Base-by-base conservation (phyloP, 2,113 vertebrate species). In the Sus scrofa region DNA sequence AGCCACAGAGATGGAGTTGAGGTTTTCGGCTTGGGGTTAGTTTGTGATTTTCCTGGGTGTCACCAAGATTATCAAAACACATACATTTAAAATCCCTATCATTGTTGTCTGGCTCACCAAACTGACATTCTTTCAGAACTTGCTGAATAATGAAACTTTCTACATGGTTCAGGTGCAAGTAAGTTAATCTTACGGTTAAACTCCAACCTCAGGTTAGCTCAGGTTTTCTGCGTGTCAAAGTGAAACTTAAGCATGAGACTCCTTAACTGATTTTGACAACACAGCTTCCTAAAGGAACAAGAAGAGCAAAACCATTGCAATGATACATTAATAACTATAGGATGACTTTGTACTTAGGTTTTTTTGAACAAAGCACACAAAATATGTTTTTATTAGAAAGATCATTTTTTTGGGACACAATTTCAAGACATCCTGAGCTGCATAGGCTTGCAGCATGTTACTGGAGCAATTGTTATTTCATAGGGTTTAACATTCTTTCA, bases 401-500 rank as follows among this genome's bases (percentile, higher is more conserved):
- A 97, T 91, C 54, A 52, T 94, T 96, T 97, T 97, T 97, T 96
- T 92, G n/a, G 65, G 83, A 96, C 96, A 92, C 92, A 54, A 96
- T 96, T 98, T 97, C 94, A 96, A 96, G 87, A 93, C 67, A 82
- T 94, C 62, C 27, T 67, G 19, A 60, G 88, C 96, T 96, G 96
- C 93, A 88, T 96, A 89, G 60, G 34, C 77, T 91, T 97, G 87
- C 39, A 91, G 97, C 56, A 37, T 70, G 86, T 97, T 97, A 97
- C 92, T 92, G 82, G 96, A 95, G 68, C 96, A 96, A 96, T 75
- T 96, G 88, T 93, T 97, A 96, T 26, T 50, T 75, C n/a, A 27
- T 81, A 88, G 63, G 60, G 83, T 82, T 98, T 97, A 90, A 97
- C 94, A 96, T 97, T 97, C 70, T 97, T 96, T 89, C 84, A 96